Base-by-base conservation (phyloP, 2,888 invertebrate genomes). In the Spisula subtruncata region DNA sequence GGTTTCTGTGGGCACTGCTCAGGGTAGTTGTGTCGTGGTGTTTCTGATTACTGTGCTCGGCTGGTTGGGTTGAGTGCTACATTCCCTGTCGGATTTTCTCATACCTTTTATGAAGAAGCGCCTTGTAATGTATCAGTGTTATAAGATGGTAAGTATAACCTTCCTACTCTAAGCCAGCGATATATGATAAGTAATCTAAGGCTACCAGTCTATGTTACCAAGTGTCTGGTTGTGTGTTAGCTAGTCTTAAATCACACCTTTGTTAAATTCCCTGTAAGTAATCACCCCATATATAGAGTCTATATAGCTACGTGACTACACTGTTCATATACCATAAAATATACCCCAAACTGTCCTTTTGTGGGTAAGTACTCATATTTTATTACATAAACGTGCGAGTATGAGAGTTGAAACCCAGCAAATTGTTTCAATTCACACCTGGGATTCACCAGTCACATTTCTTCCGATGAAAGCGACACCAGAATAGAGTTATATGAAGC, bases 361-460 rank as follows among this genome's bases (percentile, higher is more conserved):
- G 5, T 1, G 35, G 32, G 16, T 29, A 14, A 32, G 12, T 75
- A 75, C 75, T 75, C 35, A 6, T 75, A 35, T 75, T 35, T 75
- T 75, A 75, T 75, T 75, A 35, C 75, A 75, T 75, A 32, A 75
- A 75, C 35, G 75, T 75, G 75, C 14, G 75, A 75, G 18, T 32
- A 35, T 16, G 75, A 75, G 29, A 75, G 75, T 32, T 75, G 32
- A 35, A 32, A 75, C 35, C 35, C 2, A 35, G 25, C 35, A 75
- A 35, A 32, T 75, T 75, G 75, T 75, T 75, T 32, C 35, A 75
- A 35, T 75, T 75, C 75, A 35, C 75, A 75, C 75, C 75, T 75
- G 75, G 75, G 75, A 12, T 16, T 18, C 14, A 35, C 12, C 75
- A 12, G 25, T 35, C 35, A 14, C 32, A 75, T 75, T 18, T 75